Base-by-base conservation (phyloP, 2,113 vertebrate species). In the Gallinago paraguaiae region DNA sequence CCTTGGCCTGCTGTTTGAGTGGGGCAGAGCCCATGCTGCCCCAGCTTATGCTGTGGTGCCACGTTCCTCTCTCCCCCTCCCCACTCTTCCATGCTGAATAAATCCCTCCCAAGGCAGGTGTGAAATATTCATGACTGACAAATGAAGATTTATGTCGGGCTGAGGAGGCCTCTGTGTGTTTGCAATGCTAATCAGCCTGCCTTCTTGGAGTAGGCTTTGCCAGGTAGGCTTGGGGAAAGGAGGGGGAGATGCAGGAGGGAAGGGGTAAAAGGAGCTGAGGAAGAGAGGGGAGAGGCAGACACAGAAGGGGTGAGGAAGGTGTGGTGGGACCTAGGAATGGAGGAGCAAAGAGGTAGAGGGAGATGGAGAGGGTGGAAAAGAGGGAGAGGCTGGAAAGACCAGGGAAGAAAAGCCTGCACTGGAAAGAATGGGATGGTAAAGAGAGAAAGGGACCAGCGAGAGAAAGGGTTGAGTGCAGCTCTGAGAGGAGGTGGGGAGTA, bases 111-210 rank as follows among this genome's bases (percentile, higher is more conserved):
- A 60, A 91, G 82, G 76, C 65, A 78, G 92, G 88, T 85, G 91
- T 92, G 86, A 96, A 96, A 95, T 92, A 96, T 88, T 97, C 95
- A 91, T 86, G 69, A 94, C 94, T 95, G 93, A 96, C 92, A 95
- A 94, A 92, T 95, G 95, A 91, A 81, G 91, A 87, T 91, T 96
- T 96, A 80, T 71, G 87, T 95, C 4, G 8, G 92, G 92, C 95
- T 95, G 86, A 90, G 93, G 87, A 39, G 31, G 61, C 77, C 69
- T 72, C 50, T 90, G 74, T 93, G 82, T 77, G 95, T 95, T 97
- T 97, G 89, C 93, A 94, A 94, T 91, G 88, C 88, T 86, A 85
- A 88, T 92, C 80, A 95, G 88, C 67, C 59, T 45, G 31, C 64
- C 9, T 96, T 86, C 64, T 93, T 89, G 67, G 77, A 93, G 90